phyloP scores from a whole-genome alignment of 35 echinoderm and acorn worm species.

The Hemicentrotus pulcherrimus region DNA sequence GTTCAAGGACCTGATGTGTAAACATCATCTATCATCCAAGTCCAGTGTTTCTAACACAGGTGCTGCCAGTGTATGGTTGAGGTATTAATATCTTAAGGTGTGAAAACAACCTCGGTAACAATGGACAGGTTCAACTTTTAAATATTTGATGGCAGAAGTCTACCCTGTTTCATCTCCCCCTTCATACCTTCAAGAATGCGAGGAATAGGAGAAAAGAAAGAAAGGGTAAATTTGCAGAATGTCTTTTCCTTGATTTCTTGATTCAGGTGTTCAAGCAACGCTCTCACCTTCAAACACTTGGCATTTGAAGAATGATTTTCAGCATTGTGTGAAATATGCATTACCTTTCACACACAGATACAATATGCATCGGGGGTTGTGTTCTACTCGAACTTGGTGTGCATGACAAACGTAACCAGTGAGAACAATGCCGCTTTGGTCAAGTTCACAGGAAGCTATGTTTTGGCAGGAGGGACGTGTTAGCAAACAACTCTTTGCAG shows the following conservation, averaged over 20 bases:
- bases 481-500: conserved; percentile 30
- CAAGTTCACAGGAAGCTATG: conserved; percentile 8
- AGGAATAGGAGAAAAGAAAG: neutral
- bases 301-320: neutral
- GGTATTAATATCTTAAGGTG: conserved; percentile 12
- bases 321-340: neutral
- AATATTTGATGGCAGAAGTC: conserved; percentile 44
- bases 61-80: neutral
- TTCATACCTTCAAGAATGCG: neutral
- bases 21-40: neutral
- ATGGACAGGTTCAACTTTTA: conserved; percentile 17
- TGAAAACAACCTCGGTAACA: neutral
- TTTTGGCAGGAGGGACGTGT: conserved; percentile 19
- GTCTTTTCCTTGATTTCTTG: conserved; percentile 14
- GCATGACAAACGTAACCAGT: neutral
- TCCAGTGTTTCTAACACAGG: neutral
- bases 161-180: neutral
- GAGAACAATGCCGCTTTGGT: neutral
- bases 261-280: neutral
- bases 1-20: conserved; percentile 7
- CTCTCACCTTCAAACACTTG: neutral
- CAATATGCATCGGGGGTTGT: neutral
- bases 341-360: neutral
- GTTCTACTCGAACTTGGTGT: neutral
- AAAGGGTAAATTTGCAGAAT: conserved; percentile 27